A percentile compares a stretch with the other conserved stretches of the same genome.
Evolutionary conservation across 2,797 vertebrate genomes (phyloP).

Genomic region (Etheostoma nigrum): DNA sequence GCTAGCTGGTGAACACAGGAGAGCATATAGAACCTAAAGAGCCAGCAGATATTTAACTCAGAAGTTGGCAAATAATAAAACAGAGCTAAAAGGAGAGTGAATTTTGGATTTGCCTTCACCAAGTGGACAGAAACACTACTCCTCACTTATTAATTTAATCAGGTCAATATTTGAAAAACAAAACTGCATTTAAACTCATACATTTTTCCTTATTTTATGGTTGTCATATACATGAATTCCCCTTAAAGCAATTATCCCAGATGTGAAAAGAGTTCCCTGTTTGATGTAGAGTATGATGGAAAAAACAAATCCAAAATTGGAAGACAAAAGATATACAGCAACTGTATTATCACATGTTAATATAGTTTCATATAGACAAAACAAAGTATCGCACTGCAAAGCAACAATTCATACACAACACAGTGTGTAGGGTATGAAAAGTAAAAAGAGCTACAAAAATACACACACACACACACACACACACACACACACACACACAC

Average conservation of each 20-base stretch:
- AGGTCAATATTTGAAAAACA: not conserved
- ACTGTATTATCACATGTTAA: not conserved
- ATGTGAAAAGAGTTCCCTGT: not conserved
- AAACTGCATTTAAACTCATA: not conserved
- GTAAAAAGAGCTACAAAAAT: not conserved
- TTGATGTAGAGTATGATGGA: not conserved
- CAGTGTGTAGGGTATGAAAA: constrained; percentile 6
- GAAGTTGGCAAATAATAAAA: not conserved
- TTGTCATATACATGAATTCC: not conserved
- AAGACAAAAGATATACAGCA: not conserved
- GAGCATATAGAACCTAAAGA: not conserved
- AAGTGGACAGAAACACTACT: no score
- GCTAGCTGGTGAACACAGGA: not conserved
- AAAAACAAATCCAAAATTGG: not conserved
- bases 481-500: constrained; percentile 18
- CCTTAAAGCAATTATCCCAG: not conserved
- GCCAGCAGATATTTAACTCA: not conserved
- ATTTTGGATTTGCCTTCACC: not conserved
- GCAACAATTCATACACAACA: constrained; percentile 33
- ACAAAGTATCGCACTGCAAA: constrained; percentile 20
- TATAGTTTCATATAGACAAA: not conserved
- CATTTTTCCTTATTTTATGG: not conserved
- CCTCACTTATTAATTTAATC: not conserved
- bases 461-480: not conserved
- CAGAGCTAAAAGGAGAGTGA: not conserved